Base-by-base conservation (phyloP, 2,888 invertebrate species). In the Dione juno region DNA sequence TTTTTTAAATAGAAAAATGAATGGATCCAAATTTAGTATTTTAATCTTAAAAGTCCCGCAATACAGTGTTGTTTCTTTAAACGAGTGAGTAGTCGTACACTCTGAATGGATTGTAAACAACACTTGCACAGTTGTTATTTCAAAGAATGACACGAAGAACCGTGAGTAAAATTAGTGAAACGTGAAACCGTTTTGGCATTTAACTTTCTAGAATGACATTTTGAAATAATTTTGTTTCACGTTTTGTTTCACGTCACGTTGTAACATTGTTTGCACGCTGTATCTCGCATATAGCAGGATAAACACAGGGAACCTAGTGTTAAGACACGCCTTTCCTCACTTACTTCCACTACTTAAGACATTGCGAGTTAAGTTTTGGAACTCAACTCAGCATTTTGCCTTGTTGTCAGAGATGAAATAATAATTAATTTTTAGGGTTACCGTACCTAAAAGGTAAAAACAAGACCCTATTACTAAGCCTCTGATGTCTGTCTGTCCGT, bases 31-130 rank as follows among this genome's bases (percentile, higher is more conserved):
- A 45, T n/a, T 63, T 54, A 57, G 48, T 45, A 43, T 45, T 64
- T 21, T 37, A 45, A 37, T 2, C 5, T 19, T 50, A 54, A 68
- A 64, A n/a, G 45, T 63, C 50, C 19, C 45, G 52, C 64, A 67
- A 48, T 53, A 21, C 64, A 52, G 37, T 45, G 65, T 50, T 67
- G 67, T 69, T 67, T 71, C 73, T 74, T 67, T 64, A 69, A 74
- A 69, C 72, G 67, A 67, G 48, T 21, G 67, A 67, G 48, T 21
- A 65, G 69, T 59, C 59, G 63, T 50, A 69, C 71, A 72, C 57
- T 74, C 67, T 57, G 65, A 74, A 59, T 64, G 71, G 71, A 69
- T 71, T 71, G 66, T 40, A 65, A 73, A 65, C 70, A 54, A 21
- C 52, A 58, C 59, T 41, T 57, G 59, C 64, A 69, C 35, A 64